phyloP scores from a whole-genome alignment of 2,113 vertebrate genomes.

The Lophochroa leadbeateri region DNA sequence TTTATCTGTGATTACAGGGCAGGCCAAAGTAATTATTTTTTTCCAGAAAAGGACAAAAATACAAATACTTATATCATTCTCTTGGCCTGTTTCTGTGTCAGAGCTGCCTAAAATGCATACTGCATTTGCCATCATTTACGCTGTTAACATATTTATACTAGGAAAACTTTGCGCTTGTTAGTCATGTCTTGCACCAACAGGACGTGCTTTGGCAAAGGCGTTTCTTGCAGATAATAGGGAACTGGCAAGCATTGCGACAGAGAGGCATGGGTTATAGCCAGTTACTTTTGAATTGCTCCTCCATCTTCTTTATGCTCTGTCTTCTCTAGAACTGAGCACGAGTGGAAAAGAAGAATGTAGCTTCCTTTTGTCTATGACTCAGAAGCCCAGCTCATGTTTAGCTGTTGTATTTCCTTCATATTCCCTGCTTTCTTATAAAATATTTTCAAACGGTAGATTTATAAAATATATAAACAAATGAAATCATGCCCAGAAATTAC shows the following conservation, averaged over 20 bases:
- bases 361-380: neutral
- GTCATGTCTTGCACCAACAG: neutral
- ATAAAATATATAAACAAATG: neutral
- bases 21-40: neutral
- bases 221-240: neutral
- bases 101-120: neutral
- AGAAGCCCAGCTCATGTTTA: neutral
- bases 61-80: neutral
- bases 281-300: neutral
- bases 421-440: neutral
- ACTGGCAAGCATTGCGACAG: neutral
- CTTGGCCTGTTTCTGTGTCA: neutral
- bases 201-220: neutral
- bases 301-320: neutral
- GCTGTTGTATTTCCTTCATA: neutral
- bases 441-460: constrained; percentile 14
- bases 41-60: neutral
- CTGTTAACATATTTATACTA: neutral
- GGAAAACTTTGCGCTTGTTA: neutral
- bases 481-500: constrained; percentile 35
- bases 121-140: neutral
- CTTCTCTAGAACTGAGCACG: neutral
- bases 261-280: neutral
- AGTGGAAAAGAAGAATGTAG: neutral
- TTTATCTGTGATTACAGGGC: neutral